Evolutionary conservation across 2,888 invertebrate genomes (phyloP).

Genomic region (Rhorus exstirpatorius): DNA sequence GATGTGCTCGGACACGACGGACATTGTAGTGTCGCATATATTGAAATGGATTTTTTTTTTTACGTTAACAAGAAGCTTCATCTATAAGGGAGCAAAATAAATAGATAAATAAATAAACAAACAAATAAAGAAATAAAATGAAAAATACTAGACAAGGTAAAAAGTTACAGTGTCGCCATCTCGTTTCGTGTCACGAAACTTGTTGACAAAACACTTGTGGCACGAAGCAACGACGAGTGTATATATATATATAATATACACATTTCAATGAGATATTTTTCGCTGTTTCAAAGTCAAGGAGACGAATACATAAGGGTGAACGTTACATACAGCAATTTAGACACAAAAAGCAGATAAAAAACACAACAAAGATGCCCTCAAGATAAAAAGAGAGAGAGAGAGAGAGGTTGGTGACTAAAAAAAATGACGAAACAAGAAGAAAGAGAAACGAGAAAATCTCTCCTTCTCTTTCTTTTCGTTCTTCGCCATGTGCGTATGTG

Average conservation of each 20-base stretch:
- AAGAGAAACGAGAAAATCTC: conserved; percentile 55
- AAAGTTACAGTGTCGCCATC: not conserved
- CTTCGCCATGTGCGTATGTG: conserved; percentile 42
- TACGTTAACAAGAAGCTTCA: too few species aligned
- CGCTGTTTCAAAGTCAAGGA: conserved; percentile 52
- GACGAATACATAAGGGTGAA: conserved; percentile 41
- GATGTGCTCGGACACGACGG: too few species aligned
- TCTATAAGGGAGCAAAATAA: too few species aligned
- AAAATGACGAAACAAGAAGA: conserved; percentile 57
- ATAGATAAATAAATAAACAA: too few species aligned
- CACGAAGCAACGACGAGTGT: not conserved
- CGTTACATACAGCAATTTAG: conserved; percentile 31
- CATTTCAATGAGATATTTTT: conserved; percentile 25
- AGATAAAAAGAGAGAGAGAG: conserved; percentile 41
- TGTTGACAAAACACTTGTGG: not conserved
- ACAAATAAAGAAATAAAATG: too few species aligned
- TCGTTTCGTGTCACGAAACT: not conserved
- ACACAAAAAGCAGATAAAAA: conserved; percentile 5
- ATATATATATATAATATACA: too few species aligned
- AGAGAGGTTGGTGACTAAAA: conserved; percentile 54
- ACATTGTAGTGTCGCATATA: too few species aligned
- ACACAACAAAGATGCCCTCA: conserved; percentile 9
- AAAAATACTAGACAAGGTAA: too few species aligned
- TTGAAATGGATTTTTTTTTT: too few species aligned
- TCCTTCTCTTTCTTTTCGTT: conserved; percentile 45